Conservation (phyloP, 2,888 invertebrate species). For the Hemaris fuciformis region DNA sequence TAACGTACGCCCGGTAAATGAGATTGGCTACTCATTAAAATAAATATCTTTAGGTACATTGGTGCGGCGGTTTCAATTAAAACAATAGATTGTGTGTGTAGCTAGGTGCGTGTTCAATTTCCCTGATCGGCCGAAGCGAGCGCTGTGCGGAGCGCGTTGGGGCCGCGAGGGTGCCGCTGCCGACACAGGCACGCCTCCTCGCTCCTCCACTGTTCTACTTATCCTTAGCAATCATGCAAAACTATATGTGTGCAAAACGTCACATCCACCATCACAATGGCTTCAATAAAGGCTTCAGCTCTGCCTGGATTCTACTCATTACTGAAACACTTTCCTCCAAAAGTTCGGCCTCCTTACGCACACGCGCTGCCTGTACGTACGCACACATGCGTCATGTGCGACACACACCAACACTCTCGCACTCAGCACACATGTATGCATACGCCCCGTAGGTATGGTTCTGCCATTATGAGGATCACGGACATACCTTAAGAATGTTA, state of each 20-base stretch:
- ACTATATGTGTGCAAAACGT: slow-evolving; percentile 7
- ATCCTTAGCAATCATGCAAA: slow-evolving; percentile 21
- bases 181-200: slow-evolving; percentile 62
- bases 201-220: slow-evolving; percentile 23
- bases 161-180: slow-evolving; percentile 69
- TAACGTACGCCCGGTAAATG: slow-evolving; percentile 25
- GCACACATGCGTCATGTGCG: slow-evolving; percentile 34
- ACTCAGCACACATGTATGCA: slow-evolving; percentile 21
- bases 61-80: slow-evolving; percentile 45
- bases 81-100: slow-evolving; percentile 48
- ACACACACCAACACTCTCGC: slow-evolving; percentile 24
- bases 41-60: slow-evolving; percentile 33
- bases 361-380: slow-evolving; percentile 30
- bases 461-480: slow-evolving; percentile 43
- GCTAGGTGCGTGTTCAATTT: slow-evolving; percentile 54
- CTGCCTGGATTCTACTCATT: slow-evolving; percentile 19
- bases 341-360: slow-evolving; percentile 50
- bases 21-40: slow-evolving; percentile 41
- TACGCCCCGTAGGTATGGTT: slow-evolving; percentile 43
- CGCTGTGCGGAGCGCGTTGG: slow-evolving; percentile 41
- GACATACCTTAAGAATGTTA: slow-evolving; percentile 39
- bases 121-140: slow-evolving; percentile 48
- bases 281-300: neutral
- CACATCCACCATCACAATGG: slow-evolving; percentile 9
- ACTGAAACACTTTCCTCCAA: slow-evolving; percentile 49